A percentile compares a stretch with the other conserved stretches of the same genome.
Evolutionary conservation across 2,888 invertebrate genomes (phyloP).

Genomic region (Apodemia duryi): DNA sequence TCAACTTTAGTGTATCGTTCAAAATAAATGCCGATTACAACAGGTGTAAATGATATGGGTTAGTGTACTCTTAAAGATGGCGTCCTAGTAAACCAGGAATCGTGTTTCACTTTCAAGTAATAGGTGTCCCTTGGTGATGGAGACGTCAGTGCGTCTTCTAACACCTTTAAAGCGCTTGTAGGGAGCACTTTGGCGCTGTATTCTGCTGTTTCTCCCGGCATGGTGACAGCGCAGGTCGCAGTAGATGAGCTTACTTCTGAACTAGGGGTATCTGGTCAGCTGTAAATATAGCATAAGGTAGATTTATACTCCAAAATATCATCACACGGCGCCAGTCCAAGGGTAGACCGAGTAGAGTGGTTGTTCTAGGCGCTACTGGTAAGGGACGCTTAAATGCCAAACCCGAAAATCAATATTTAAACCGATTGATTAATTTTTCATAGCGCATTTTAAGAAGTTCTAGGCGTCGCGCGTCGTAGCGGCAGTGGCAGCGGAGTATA

Average conservation of each 20-base stretch:
- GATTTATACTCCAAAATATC: background rate
- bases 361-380: too few species aligned
- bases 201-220: conserved; percentile 80
- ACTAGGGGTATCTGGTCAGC: conserved; percentile 70
- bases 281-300: conserved; percentile 36
- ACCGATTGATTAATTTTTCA: too few species aligned
- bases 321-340: too few species aligned
- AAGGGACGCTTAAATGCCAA: too few species aligned
- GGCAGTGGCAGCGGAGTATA: too few species aligned
- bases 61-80: conserved; percentile 68
- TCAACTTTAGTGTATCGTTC: background rate
- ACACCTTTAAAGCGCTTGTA: conserved; percentile 77
- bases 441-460: too few species aligned
- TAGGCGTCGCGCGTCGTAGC: too few species aligned
- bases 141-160: conserved; percentile 81
- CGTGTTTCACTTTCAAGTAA: conserved; percentile 70
- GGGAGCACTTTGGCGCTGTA: conserved; percentile 82
- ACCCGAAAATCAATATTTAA: too few species aligned
- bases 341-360: too few species aligned
- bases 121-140: conserved; percentile 77
- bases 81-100: conserved; percentile 74
- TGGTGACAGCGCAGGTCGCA: conserved; percentile 69
- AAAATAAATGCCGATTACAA: conserved; percentile 5
- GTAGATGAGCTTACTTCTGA: conserved; percentile 63
- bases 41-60: conserved; percentile 23